Evolutionary conservation across 1,140 invertebrate species (phyloP).

Genomic region (Drosophila punjabiensis): DNA sequence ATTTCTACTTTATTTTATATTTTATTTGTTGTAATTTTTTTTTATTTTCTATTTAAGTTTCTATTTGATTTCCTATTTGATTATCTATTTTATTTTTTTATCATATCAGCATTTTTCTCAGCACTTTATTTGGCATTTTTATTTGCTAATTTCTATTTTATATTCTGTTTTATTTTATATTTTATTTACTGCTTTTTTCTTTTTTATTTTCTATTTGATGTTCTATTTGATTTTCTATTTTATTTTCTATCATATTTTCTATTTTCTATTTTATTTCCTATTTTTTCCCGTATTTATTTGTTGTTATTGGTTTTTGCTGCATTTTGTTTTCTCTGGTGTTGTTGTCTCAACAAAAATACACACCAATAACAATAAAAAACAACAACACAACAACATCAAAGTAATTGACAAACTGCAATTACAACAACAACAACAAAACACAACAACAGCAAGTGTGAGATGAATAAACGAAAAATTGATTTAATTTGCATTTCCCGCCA

Average conservation of each 20-base stretch:
- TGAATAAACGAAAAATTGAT: conserved; percentile 52
- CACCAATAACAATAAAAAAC: conserved; percentile 11
- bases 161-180: too few species aligned
- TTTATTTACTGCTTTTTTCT: too few species aligned
- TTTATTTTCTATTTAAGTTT: conserved; percentile 21
- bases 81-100: conserved; percentile 1
- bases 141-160: too few species aligned
- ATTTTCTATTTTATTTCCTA: conserved; percentile 21
- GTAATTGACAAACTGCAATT: conserved; percentile 64
- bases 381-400: conserved; percentile 50
- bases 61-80: conserved; percentile 21
- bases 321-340: conserved; percentile 20
- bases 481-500: conserved; percentile 61
- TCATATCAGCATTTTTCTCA: too few species aligned
- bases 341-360: conserved; percentile 16
- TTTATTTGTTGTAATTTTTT: conserved; percentile 24
- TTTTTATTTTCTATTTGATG: conserved; percentile 6
- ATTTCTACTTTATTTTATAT: conserved; percentile 15
- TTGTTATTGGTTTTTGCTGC: not conserved
- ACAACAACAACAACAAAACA: conserved; percentile 38
- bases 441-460: conserved; percentile 4
- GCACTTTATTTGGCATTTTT: too few species aligned
- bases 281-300: conserved; percentile 18
- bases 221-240: conserved; percentile 15
- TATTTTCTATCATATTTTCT: conserved; percentile 5